These are phyloP conservation scores for Meriones unguiculatus DNA, from an alignment of 2,113 vertebrate genomes.

Conservation along the genomic window DNA sequence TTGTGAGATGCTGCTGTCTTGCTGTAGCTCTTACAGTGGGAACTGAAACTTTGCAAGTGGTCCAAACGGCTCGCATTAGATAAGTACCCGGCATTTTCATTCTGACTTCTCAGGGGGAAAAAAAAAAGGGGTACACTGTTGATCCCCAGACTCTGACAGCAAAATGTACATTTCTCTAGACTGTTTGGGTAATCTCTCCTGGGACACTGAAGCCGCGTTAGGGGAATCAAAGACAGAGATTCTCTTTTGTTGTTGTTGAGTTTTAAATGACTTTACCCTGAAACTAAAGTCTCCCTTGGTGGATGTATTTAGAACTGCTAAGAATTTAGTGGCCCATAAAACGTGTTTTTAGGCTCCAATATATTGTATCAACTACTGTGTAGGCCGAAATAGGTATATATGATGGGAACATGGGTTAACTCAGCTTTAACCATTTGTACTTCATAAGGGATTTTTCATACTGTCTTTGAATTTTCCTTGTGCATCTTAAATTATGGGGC, in stretches of 20 bases:
- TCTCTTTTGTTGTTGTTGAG: neutral
- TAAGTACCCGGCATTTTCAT: conserved; percentile 53
- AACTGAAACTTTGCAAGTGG: conserved; percentile 32
- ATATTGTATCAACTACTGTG: neutral
- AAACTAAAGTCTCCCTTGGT: conserved; percentile 50
- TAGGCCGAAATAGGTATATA: conserved; percentile 34
- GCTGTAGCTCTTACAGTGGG: conserved; percentile 16
- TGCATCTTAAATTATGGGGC: neutral
- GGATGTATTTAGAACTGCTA: neutral
- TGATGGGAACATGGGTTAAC: conserved; percentile 26
- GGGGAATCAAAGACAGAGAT: conserved; percentile 65
- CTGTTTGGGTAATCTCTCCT: conserved; percentile 28
- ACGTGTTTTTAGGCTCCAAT: neutral
- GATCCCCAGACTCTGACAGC: conserved; percentile 24
- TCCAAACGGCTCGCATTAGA: conserved; percentile 28
- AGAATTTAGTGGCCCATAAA: conserved; percentile 41
- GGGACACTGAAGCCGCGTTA: conserved; percentile 30
- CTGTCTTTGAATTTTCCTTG: neutral
- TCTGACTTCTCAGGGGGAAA: conserved; percentile 53
- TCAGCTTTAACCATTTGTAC: conserved; percentile 10
- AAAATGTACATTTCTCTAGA: conserved; percentile 62
- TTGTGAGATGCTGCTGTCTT: conserved; percentile 4
- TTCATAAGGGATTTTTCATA: neutral
- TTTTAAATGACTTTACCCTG: conserved; percentile 53
- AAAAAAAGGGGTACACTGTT: neutral